These are phyloP conservation scores for Coccyzus lansbergi DNA, from an alignment of 2,797 vertebrate genomes.

Conservation along the genomic window DNA sequence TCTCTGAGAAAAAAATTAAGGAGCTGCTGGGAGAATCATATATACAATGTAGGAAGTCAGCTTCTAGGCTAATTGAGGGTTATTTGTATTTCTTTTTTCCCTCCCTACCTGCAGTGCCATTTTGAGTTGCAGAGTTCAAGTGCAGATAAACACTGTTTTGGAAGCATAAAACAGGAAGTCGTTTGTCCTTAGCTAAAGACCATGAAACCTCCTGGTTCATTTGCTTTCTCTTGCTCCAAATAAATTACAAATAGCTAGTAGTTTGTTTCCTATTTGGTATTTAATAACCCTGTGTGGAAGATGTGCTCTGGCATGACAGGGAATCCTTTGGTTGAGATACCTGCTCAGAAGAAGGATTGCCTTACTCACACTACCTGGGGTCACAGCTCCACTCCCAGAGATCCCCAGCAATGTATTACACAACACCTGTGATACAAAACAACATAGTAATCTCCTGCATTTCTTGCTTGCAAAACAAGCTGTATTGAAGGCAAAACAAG, in stretches of 20 bases:
- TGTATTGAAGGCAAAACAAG: not conserved
- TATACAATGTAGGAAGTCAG: not conserved
- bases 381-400: not conserved
- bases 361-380: not conserved
- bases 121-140: constrained; percentile 9
- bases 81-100: not conserved
- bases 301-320: not conserved
- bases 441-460: not conserved
- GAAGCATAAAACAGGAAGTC: not conserved
- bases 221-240: not conserved
- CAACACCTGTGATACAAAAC: not conserved
- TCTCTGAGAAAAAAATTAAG: not conserved
- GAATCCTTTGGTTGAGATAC: not conserved
- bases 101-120: not conserved
- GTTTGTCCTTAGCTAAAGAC: not conserved
- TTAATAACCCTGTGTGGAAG: not conserved
- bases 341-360: not conserved
- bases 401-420: no score
- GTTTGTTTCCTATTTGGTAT: not conserved
- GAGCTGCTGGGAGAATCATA: not conserved
- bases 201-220: not conserved
- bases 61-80: not conserved
- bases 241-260: not conserved
- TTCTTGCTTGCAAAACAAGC: not conserved
- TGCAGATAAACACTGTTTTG: not conserved